A percentile compares a stretch with the other conserved stretches of the same genome.
These are phyloP conservation scores for Drosophila orosa DNA, from an alignment of 1,140 invertebrate species.

Conservation along the genomic window DNA sequence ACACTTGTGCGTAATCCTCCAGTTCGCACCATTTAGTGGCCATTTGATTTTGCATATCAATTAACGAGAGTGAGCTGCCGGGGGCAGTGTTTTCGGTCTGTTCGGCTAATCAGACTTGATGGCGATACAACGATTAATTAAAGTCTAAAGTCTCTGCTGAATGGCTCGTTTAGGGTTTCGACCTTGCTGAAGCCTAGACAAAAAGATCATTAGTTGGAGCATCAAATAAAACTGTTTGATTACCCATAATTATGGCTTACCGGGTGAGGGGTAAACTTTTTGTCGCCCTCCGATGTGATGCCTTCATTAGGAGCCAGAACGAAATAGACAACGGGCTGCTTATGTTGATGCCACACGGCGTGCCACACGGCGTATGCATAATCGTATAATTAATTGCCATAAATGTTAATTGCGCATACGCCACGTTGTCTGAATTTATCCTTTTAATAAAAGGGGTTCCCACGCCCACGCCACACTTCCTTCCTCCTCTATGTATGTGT, in stretches of 20 bases:
- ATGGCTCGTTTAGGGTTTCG: constrained; percentile 47
- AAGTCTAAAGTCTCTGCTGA: constrained; percentile 50
- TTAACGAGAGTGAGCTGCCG: constrained; percentile 56
- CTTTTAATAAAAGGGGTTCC: constrained; percentile 45
- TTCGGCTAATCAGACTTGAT: constrained; percentile 55
- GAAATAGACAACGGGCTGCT: constrained; percentile 12
- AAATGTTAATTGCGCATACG: constrained; percentile 82
- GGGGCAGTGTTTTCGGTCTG: constrained; percentile 27
- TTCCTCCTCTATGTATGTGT: constrained; percentile 16
- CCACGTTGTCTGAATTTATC: constrained; percentile 62
- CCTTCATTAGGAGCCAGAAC: constrained; percentile 37
- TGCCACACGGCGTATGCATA: constrained; percentile 64
- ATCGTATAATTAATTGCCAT: constrained; percentile 76
- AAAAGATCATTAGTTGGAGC: constrained; percentile 74
- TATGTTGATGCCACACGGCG: constrained; percentile 32
- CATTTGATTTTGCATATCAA: constrained; percentile 70
- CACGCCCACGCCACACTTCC: constrained; percentile 7
- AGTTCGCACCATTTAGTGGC: constrained; percentile 58
- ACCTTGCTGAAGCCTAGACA: constrained; percentile 53
- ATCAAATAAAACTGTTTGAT: constrained; percentile 74
- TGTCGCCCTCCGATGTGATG: constrained; percentile 46
- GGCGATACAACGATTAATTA: constrained; percentile 64
- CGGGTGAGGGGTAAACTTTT: constrained; percentile 21
- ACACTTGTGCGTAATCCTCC: constrained; percentile 53
- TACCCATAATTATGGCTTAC: constrained; percentile 68